Evolutionary conservation across 1,140 invertebrate genomes (phyloP), one percentile per base, ranked within the genome.

Genomic region (Steinernema khuongi): DNA sequence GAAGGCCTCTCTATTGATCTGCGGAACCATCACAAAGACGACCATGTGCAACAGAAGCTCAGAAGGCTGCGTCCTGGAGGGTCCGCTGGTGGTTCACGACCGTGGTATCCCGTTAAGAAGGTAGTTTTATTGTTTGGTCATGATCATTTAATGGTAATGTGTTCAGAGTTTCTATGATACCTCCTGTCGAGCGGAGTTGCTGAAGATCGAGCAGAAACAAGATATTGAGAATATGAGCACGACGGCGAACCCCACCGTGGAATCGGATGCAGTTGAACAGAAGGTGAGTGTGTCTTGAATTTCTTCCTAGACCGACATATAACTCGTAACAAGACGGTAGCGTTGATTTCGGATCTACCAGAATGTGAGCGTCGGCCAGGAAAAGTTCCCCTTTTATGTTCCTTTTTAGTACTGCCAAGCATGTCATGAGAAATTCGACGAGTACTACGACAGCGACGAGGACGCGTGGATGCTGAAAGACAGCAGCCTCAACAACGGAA

Each of bases 381-480:
- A n/a, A n/a, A n/a, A n/a, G n/a, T n/a, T n/a, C n/a, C 68, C 17
- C 69, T 32, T 50, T 19, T 76, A 17, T 41, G 68, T 69, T 0
- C 18, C 26, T 0, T 77, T 84, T 66, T 31, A 83, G 74, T 73
- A 79, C 26, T 84, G 82, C 60, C 60, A 67, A 30, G 83, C 82
- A 2, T 84, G 82, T 69, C 72, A 74, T 31, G 82, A 84, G 70
- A 72, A 77, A 19, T 84, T 84, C 74, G 78, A 80, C 22, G 83
- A 84, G 41, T 85, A 84, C 66, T 84, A 32, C 36, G 82, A 85
- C 36, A 76, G 82, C 7, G 82, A 84, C 36, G 76, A 75, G 19
- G 82, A 84, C 31, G 78, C 68, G 19, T 84, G 82, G 82, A 67
- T 73, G 41, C 71, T 84, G 29, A 70, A 75, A n/a, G 74, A 82